Evolutionary conservation across 2,888 invertebrate genomes (phyloP).

Genomic region (Schizotus pectinicornis): DNA sequence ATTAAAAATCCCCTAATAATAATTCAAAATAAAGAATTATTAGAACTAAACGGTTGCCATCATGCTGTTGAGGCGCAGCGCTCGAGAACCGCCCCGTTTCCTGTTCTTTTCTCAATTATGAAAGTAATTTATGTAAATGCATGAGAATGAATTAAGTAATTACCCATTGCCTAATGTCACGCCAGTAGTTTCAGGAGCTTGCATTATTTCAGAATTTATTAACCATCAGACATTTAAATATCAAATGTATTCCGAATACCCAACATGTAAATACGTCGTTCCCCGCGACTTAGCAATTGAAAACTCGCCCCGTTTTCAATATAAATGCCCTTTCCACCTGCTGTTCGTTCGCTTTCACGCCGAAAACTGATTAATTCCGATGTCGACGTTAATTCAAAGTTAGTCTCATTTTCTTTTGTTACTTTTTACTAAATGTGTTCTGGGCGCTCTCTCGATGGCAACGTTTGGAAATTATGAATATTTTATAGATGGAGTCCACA

Average conservation of each 20-base stretch:
- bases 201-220: conserved; percentile 16
- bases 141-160: conserved; percentile 26
- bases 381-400: neutral
- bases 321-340: no score
- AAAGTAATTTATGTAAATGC: conserved; percentile 22
- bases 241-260: neutral
- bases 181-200: conserved; percentile 10
- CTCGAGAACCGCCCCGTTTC: conserved; percentile 3
- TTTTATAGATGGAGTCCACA: conserved; percentile 55
- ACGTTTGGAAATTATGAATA: conserved; percentile 47
- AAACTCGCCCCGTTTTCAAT: no score
- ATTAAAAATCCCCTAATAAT: no score
- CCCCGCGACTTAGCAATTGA: neutral
- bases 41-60: neutral
- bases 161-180: conserved; percentile 20
- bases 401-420: neutral
- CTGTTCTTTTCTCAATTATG: conserved; percentile 4
- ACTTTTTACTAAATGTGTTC: neutral
- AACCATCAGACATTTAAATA: conserved; percentile 29
- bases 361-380: no score
- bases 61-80: neutral
- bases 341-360: no score
- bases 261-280: conserved; percentile 1
- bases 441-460: conserved; percentile 5
- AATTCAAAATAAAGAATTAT: no score